These are phyloP conservation scores for Murina feae DNA, from an alignment of 2,113 vertebrate species.

Conservation along the genomic window DNA sequence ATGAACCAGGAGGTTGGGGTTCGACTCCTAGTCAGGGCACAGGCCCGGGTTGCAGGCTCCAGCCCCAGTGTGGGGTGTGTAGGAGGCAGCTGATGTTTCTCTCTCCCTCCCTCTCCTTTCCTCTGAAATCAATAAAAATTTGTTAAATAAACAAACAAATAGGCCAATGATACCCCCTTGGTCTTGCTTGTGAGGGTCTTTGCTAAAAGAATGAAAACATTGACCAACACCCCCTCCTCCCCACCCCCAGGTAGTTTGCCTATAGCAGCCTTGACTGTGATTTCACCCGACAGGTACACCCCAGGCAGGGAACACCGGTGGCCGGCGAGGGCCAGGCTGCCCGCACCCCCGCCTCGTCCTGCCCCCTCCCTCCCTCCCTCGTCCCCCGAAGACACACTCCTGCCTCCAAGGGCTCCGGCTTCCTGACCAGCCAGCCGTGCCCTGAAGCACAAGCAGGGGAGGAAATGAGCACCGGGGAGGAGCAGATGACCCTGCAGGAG, in stretches of 20 bases:
- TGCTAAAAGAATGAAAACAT: not conserved
- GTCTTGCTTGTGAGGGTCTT: not conserved
- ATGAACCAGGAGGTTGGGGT: too few relatives aligned
- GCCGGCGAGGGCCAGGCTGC: not conserved
- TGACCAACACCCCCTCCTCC: not conserved
- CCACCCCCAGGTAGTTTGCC: not conserved
- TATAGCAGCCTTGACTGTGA: not conserved
- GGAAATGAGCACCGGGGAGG: constrained; percentile 86
- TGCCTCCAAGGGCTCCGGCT: constrained; percentile 78
- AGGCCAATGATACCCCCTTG: not conserved
- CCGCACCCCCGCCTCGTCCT: not conserved
- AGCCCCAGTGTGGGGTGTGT: too few relatives aligned
- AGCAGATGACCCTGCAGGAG: constrained; percentile 84
- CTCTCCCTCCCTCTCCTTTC: too few relatives aligned
- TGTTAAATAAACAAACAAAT: too few relatives aligned
- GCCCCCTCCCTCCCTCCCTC: not conserved
- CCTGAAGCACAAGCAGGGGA: constrained; percentile 84
- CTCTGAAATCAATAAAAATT: too few relatives aligned
- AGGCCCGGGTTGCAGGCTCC: too few relatives aligned
- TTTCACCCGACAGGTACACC: constrained; percentile 18
- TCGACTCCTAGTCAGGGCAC: too few relatives aligned
- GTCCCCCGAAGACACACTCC: constrained; percentile 47
- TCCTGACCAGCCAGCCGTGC: constrained; percentile 81
- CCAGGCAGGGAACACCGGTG: not conserved
- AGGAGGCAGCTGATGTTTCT: too few relatives aligned